Evolutionary conservation across 92 coral and sea anemone genomes (phyloP).

Genomic region (Bergia puertoricense): DNA sequence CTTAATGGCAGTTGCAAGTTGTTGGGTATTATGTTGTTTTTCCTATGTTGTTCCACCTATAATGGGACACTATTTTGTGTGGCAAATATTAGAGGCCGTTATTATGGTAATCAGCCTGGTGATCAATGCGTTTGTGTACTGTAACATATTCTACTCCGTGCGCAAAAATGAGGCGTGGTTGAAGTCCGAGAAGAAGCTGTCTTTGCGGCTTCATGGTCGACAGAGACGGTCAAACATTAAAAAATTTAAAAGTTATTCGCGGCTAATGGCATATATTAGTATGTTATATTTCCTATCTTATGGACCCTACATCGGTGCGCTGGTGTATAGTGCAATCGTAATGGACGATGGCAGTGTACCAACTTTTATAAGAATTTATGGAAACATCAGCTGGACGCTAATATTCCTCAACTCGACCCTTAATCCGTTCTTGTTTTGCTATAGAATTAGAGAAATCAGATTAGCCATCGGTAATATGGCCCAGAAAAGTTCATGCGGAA

Average conservation of each 20-base stretch:
- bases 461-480: conserved; percentile 6
- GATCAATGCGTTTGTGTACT: not conserved
- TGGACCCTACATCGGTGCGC: conserved; percentile 12
- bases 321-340: conserved; percentile 3
- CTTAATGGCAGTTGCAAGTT: conserved; percentile 11
- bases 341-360: not conserved
- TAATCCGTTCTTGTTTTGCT: conserved; percentile 32
- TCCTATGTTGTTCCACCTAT: conserved; percentile 16
- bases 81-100: conserved; percentile 1
- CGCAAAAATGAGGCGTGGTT: conserved; percentile 31
- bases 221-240: conserved; percentile 3
- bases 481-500: not conserved
- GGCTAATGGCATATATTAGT: conserved; percentile 18
- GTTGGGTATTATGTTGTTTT: not conserved
- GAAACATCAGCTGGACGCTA: conserved; percentile 14
- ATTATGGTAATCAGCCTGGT: not conserved
- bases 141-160: conserved; percentile 8
- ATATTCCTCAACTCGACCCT: conserved; percentile 16
- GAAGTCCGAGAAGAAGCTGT: conserved; percentile 5
- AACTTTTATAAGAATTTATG: not conserved
- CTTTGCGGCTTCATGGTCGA: conserved; percentile 23
- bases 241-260: not conserved
- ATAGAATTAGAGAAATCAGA: conserved; percentile 31
- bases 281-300: conserved; percentile 17
- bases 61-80: conserved; percentile 4